Base-by-base conservation (phyloP, 2,888 invertebrate species). In the Plemyria rubiginata region DNA sequence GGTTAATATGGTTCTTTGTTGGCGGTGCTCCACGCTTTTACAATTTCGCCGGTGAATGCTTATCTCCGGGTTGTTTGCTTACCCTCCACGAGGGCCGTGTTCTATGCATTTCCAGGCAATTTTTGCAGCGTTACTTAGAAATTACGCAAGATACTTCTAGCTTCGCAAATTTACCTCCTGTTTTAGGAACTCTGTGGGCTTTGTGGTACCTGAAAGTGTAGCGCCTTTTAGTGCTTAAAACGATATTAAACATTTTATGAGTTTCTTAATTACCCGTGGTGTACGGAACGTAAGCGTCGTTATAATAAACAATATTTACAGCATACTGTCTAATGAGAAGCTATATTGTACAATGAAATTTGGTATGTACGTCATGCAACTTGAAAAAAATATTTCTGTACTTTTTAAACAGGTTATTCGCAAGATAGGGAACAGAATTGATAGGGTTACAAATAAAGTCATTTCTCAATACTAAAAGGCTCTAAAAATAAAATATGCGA, bases 1-100 rank as follows among this genome's bases (percentile, higher is more conserved):
- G 88, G 89, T 87, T 90, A 90, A 90, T 89, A 90, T 86, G 86
- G 82, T 86, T 86, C 86, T 90, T 90, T 91, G 89, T 90, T 77
- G 80, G 76, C 64, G 71, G 70, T 77, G 74, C 86, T 81, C 80
- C 53, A 66, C 77, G 81, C 83, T 85, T 86, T 88, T 81, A 90
- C 87, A 88, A 88, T 89, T 88, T 87, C 70, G 78, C 83, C 79
- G 15, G 78, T 91, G 89, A 92, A 91, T 90, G 85, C 88, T 88
- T 88, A 88, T 88, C 90, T 88, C 81, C 80, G 74, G 79, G 75
- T 74, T 90, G 88, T 90, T 90, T 91, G 86, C 86, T 79, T 78
- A 76, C 82, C 73, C 73, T 75, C n/a, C 76, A 74, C 71, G 87
- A 87, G 84, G 84, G 82, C 79, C 79, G 70, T 59, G 67, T 68